These are phyloP conservation scores for Platyscapa corneri DNA, from an alignment of 1,140 invertebrate genomes.

Conservation along the genomic window DNA sequence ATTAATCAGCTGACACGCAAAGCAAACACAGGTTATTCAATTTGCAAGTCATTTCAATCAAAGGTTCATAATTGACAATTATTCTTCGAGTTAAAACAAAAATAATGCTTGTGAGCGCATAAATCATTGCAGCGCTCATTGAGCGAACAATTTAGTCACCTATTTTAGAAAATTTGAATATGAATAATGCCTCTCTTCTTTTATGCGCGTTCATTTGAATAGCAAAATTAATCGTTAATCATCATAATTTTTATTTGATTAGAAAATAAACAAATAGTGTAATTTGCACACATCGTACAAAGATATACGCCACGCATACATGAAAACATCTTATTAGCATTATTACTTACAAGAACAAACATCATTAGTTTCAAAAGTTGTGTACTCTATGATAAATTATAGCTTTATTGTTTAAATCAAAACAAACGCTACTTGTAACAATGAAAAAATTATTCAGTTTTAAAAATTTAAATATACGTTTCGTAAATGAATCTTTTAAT, in stretches of 20 bases:
- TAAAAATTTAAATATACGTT: too few relatives aligned
- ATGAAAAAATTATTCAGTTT: too few relatives aligned
- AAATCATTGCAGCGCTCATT: constrained; percentile 29
- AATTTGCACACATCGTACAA: background rate
- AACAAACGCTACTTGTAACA: too few relatives aligned
- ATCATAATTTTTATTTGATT: background rate
- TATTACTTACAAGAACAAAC: background rate
- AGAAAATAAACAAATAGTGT: background rate
- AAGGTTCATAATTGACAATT: constrained; percentile 43
- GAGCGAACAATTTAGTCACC: background rate
- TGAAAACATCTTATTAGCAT: background rate
- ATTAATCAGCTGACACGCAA: constrained; percentile 30
- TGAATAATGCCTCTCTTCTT: background rate
- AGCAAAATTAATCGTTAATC: background rate
- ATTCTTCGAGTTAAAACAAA: constrained; percentile 29
- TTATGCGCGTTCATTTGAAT: background rate
- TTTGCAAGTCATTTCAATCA: constrained; percentile 43
- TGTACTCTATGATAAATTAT: too few relatives aligned
- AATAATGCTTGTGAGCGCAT: background rate
- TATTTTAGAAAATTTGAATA: constrained; percentile 32
- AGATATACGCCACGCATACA: background rate
- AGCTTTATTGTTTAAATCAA: too few relatives aligned
- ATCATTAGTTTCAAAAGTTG: background rate
- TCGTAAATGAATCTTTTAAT: too few relatives aligned
- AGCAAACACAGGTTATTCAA: constrained; percentile 45